Evolutionary conservation across 2,113 vertebrate genomes (phyloP).

Genomic region (Mobula birostris): DNA sequence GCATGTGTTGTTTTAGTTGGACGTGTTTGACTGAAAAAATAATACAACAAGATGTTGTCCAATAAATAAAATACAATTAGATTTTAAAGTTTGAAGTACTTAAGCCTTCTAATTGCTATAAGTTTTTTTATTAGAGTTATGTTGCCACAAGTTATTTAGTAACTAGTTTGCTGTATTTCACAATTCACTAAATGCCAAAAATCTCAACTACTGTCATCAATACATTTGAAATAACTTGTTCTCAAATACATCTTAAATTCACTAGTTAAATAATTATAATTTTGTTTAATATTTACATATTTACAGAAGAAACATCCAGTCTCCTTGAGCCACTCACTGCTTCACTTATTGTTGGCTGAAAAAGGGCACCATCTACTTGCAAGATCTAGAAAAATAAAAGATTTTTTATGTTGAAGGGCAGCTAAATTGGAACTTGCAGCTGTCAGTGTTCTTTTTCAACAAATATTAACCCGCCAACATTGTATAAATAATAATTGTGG

Average conservation of each 20-base stretch:
- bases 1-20: neutral
- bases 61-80: neutral
- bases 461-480: neutral
- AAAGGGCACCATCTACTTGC: neutral
- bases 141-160: neutral
- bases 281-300: constrained; percentile 4
- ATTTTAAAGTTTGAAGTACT: neutral
- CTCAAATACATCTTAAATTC: neutral
- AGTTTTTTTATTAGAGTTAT: neutral
- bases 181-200: neutral
- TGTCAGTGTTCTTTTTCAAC: neutral
- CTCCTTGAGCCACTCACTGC: neutral
- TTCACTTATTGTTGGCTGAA: constrained; percentile 32
- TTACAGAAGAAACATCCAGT: constrained; percentile 6
- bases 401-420: neutral
- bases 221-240: neutral
- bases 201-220: neutral
- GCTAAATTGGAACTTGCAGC: no score
- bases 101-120: neutral
- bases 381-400: neutral
- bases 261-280: neutral
- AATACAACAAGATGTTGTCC: neutral
- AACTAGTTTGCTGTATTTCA: neutral
- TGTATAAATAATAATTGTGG: neutral
- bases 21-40: neutral